These are phyloP conservation scores for Ormyrus pomaceus DNA, from an alignment of 2,888 invertebrate species.

Conservation along the genomic window DNA sequence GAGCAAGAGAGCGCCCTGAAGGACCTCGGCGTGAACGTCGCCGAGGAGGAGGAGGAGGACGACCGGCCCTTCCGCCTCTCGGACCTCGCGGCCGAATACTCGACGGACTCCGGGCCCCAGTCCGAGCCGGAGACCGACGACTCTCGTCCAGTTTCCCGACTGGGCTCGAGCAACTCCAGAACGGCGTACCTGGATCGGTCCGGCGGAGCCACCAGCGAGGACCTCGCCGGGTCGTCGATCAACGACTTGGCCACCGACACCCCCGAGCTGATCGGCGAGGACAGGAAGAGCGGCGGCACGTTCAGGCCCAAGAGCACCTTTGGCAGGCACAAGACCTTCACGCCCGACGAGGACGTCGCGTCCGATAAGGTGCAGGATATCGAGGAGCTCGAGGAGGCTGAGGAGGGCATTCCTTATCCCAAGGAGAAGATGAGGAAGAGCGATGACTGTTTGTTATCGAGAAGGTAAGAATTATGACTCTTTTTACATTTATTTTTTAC, in stretches of 20 bases:
- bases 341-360: slow-evolving; percentile 1
- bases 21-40: slow-evolving; percentile 43
- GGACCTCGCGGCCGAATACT: slow-evolving; percentile 70
- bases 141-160: slow-evolving; percentile 69
- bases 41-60: slow-evolving; percentile 59
- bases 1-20: slow-evolving; percentile 58
- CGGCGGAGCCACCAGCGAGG: slow-evolving; percentile 66
- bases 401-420: background rate
- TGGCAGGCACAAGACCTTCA: background rate
- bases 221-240: slow-evolving; percentile 18
- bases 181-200: slow-evolving; percentile 66
- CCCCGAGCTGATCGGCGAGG: slow-evolving; percentile 5
- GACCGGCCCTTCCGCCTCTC: slow-evolving; percentile 68
- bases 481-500: too few relatives aligned
- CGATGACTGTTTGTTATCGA: slow-evolving; percentile 65
- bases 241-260: slow-evolving; percentile 24
- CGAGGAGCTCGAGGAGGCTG: background rate
- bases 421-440: slow-evolving; percentile 61
- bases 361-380: background rate
- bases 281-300: background rate
- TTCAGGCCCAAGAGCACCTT: slow-evolving; percentile 25
- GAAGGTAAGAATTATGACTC: slow-evolving; percentile 48
- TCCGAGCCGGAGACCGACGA: slow-evolving; percentile 71
- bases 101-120: slow-evolving; percentile 72
- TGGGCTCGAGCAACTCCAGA: slow-evolving; percentile 68